phyloP scores from a whole-genome alignment of 2,888 invertebrate species.

The Seira sanloemensis region DNA sequence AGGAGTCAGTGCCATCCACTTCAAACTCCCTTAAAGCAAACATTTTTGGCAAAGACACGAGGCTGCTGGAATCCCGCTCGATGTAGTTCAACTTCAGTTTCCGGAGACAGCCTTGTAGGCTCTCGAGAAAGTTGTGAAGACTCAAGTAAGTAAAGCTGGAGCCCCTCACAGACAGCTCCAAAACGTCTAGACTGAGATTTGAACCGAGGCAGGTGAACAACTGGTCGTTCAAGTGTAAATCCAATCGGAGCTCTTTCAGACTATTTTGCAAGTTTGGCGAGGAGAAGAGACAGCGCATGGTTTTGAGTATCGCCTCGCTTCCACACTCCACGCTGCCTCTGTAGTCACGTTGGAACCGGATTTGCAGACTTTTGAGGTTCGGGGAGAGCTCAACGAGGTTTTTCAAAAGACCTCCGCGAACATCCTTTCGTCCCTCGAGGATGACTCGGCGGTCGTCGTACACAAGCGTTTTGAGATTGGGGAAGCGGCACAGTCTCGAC shows the following conservation, averaged over 20 bases:
- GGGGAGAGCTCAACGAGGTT: slow-evolving; percentile 19
- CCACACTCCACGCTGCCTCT: slow-evolving; percentile 32
- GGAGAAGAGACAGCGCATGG: slow-evolving; percentile 6
- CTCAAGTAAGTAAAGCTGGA: slow-evolving; percentile 23
- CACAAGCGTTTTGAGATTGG: slow-evolving; percentile 35
- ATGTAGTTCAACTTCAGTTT: slow-evolving; percentile 40
- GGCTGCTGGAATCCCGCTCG: slow-evolving; percentile 31
- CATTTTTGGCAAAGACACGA: slow-evolving; percentile 48
- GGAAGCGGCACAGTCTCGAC: slow-evolving; percentile 9
- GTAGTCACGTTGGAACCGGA: slow-evolving; percentile 45
- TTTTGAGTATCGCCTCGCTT: slow-evolving; percentile 5
- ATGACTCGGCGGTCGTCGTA: slow-evolving; percentile 45
- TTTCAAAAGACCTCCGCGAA: slow-evolving; percentile 21
- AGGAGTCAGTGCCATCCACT: slow-evolving; percentile 47
- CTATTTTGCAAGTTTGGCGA: slow-evolving; percentile 1
- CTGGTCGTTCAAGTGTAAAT: slow-evolving; percentile 39
- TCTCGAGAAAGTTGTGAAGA: slow-evolving; percentile 34
- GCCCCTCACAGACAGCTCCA: slow-evolving; percentile 34
- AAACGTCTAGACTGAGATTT: slow-evolving; percentile 19
- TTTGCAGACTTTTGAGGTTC: slow-evolving; percentile 21
- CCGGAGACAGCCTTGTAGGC: slow-evolving; percentile 5
- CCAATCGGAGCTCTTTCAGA: slow-evolving; percentile 43
- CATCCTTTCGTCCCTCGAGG: slow-evolving; percentile 18
- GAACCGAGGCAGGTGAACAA: slow-evolving; percentile 28
- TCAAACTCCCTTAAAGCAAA: slow-evolving; percentile 18